phyloP scores from a whole-genome alignment of 2,797 vertebrate species.

The Hephaestus fuliginosus region DNA sequence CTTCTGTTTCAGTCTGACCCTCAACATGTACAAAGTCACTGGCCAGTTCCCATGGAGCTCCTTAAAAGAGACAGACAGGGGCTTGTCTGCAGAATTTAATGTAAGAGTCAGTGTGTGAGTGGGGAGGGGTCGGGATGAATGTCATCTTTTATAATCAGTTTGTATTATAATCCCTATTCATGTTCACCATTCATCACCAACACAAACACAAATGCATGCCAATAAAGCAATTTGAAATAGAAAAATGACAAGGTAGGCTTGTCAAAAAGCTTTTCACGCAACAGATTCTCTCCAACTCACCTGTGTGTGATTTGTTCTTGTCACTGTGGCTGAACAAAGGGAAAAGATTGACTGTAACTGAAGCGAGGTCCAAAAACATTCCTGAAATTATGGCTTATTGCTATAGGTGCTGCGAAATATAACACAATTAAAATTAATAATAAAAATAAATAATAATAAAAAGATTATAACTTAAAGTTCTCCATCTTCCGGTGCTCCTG shows the following conservation, averaged over 20 bases:
- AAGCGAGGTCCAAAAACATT: too few relatives aligned
- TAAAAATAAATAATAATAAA: too few relatives aligned
- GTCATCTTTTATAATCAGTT: background rate
- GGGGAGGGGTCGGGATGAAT: background rate
- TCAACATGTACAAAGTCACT: slow-evolving; percentile 96
- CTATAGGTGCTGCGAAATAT: too few relatives aligned
- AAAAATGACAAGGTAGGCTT: too few relatives aligned
- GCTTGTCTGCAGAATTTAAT: slow-evolving; percentile 92
- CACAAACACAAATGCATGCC: background rate
- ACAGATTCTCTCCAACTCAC: too few relatives aligned
- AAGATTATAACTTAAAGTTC: background rate
- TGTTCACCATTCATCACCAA: too few relatives aligned
- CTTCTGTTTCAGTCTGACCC: slow-evolving; percentile 86
- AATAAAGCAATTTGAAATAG: background rate
- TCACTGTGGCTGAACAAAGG: too few relatives aligned
- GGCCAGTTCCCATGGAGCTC: slow-evolving; percentile 99
- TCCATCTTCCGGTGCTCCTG: background rate
- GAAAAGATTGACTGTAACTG: too few relatives aligned
- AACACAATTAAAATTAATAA: too few relatives aligned
- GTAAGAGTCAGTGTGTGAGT: slow-evolving; percentile 79
- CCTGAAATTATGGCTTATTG: too few relatives aligned
- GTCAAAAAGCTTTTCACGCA: too few relatives aligned
- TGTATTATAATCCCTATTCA: background rate
- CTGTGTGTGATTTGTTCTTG: too few relatives aligned
- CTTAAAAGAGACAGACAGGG: slow-evolving; percentile 95